These are phyloP conservation scores for Drosophila neoperkinsi DNA, from an alignment of 2,888 invertebrate genomes.

Conservation along the genomic window DNA sequence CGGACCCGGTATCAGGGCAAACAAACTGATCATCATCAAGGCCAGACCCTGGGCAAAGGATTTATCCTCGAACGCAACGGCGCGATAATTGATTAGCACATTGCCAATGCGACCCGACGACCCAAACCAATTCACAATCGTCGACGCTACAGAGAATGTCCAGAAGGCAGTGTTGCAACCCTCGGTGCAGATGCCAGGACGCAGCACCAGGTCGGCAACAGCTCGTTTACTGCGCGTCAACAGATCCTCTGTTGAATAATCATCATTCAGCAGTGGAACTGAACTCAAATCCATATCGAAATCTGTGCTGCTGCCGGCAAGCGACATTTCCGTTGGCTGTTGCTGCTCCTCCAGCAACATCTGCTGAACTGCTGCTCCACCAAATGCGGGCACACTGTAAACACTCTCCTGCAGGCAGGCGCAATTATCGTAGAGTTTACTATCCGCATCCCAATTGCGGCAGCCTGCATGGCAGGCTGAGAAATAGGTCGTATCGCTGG, in stretches of 20 bases:
- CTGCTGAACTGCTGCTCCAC: slow-evolving; percentile 17
- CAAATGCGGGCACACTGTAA: slow-evolving; percentile 17
- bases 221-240: slow-evolving; percentile 48
- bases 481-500: slow-evolving; percentile 87
- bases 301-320: slow-evolving; percentile 11
- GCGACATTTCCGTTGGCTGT: slow-evolving; percentile 19
- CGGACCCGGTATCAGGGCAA: slow-evolving; percentile 90
- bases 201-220: slow-evolving; percentile 59
- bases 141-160: slow-evolving; percentile 86
- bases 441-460: slow-evolving; percentile 78
- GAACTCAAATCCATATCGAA: slow-evolving; percentile 7
- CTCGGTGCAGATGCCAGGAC: slow-evolving; percentile 85
- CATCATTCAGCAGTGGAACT: slow-evolving; percentile 43
- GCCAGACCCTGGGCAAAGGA: slow-evolving; percentile 88
- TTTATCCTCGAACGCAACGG: slow-evolving; percentile 88
- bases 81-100: slow-evolving; percentile 88
- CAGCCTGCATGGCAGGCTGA: slow-evolving; percentile 92
- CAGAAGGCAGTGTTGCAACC: slow-evolving; percentile 86
- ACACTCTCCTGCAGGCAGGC: slow-evolving; percentile 39
- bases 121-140: slow-evolving; percentile 87
- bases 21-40: slow-evolving; percentile 87
- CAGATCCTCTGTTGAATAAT: slow-evolving; percentile 34
- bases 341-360: slow-evolving; percentile 12
- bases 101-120: slow-evolving; percentile 89
- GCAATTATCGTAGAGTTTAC: slow-evolving; percentile 58